Percentiles rank a stretch among this genome's conserved stretches.
phyloP scores from a whole-genome alignment of 2,888 invertebrate genomes.

The Acleris emargana region DNA sequence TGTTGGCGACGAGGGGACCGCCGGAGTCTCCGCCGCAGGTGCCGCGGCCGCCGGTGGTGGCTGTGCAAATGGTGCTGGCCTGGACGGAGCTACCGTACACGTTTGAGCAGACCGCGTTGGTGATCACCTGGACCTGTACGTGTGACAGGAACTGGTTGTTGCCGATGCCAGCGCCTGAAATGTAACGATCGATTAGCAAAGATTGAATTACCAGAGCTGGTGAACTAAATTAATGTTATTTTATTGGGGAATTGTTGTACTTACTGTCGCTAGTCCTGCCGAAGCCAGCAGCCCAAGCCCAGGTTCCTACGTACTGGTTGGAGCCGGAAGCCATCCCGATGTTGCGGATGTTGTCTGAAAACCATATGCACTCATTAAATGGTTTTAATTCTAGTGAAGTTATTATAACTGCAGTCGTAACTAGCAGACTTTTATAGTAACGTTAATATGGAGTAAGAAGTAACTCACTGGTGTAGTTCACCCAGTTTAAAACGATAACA shows the following conservation, averaged over 20 bases:
- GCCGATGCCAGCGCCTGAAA: conserved; percentile 42
- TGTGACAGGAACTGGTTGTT: conserved; percentile 54
- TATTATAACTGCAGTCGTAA: too few species aligned
- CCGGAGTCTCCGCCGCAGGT: conserved; percentile 40
- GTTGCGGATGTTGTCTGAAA: conserved; percentile 40
- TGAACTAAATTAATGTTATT: too few species aligned
- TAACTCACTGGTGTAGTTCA: conserved; percentile 32
- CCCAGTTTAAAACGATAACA: too few species aligned
- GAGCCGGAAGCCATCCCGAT: conserved; percentile 40
- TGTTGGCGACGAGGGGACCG: conserved; percentile 24
- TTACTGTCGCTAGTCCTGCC: conserved; percentile 52
- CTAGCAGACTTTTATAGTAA: background rate
- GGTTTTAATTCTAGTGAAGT: too few species aligned
- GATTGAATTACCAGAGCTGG: background rate
- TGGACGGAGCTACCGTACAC: background rate
- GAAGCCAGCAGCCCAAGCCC: conserved; percentile 49
- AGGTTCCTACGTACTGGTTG: conserved; percentile 40
- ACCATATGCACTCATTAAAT: background rate
- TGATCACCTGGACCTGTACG: conserved; percentile 55
- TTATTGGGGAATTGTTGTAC: conserved; percentile 30
- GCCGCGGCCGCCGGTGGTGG: conserved; percentile 31
- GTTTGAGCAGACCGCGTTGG: conserved; percentile 40
- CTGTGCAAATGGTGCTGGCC: conserved; percentile 32
- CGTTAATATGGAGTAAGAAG: background rate
- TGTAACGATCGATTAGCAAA: background rate